Evolutionary conservation across 2,888 invertebrate species (phyloP).

Genomic region (Melanotus villosus): DNA sequence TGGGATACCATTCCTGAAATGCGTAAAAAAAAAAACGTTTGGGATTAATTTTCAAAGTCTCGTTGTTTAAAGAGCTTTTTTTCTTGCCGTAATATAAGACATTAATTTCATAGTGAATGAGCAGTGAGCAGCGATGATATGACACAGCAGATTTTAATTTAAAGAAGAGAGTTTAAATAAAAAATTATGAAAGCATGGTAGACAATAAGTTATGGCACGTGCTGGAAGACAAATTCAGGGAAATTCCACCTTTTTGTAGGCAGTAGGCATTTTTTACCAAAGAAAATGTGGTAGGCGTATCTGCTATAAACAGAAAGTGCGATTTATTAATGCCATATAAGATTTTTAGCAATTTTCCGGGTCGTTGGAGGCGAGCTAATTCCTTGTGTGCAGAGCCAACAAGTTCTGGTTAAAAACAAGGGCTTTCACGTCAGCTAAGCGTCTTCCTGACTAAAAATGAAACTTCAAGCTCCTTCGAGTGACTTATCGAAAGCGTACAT

Average conservation of each 20-base stretch:
- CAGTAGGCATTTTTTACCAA: neutral
- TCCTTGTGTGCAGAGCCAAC: conserved; percentile 39
- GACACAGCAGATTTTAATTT: too few relatives aligned
- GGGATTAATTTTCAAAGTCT: too few relatives aligned
- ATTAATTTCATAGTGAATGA: too few relatives aligned
- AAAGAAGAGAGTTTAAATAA: too few relatives aligned
- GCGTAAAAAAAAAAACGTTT: too few relatives aligned
- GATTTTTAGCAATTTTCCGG: conserved; percentile 39
- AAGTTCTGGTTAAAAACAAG: conserved; percentile 38
- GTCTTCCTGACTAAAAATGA: conserved; percentile 28
- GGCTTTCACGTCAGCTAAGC: conserved; percentile 29
- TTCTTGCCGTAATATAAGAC: too few relatives aligned
- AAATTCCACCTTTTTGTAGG: neutral
- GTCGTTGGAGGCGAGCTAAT: conserved; percentile 39
- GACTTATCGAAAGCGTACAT: conserved; percentile 47
- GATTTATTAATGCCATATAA: conserved; percentile 30
- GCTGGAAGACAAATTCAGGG: too few relatives aligned
- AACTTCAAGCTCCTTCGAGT: conserved; percentile 39
- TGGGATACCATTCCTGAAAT: too few relatives aligned
- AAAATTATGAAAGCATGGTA: too few relatives aligned
- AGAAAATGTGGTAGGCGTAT: conserved; percentile 25
- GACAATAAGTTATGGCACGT: too few relatives aligned
- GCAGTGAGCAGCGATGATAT: too few relatives aligned
- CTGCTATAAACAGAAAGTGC: conserved; percentile 23
- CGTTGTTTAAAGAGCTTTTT: too few relatives aligned